Evolutionary conservation across 2,113 vertebrate genomes (phyloP), one percentile per base, ranked within the genome.

Genomic region (Thunnus thynnus): DNA sequence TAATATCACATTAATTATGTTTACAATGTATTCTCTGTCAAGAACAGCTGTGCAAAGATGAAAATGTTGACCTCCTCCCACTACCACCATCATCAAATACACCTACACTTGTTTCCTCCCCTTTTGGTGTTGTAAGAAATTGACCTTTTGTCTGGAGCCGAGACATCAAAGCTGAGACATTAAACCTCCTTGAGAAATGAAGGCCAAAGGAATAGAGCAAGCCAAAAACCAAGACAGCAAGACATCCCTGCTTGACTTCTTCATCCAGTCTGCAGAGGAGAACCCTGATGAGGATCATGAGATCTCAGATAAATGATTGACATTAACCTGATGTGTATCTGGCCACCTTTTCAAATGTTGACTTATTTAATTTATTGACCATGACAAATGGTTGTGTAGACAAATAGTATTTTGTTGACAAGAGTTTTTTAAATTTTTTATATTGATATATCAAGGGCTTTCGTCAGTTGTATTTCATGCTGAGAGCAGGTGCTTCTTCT

Each of bases 41-140:
- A 60, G 7, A 32, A 30, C 22, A 62, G 60, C 13, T 62, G 14
- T 62, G 13, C 17, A 36, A 10, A 62, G 32, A 32, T 62, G 60
- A 9, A 41, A 36, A 62, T 62, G 27, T 32, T 62, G 7, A 36
- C 30, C 5, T 62, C 32, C 27, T 62, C 12, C 4, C 5, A 41
- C 9, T 18, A 41, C 6, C 32, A 62, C 60, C 32, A 36, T 36
- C 27, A 18, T 62, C 2, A 62, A 62, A 9, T 62, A 10, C 11
- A 62, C 60, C 13, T 44, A 18, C 36, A 71, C 52, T 27, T 22
- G 13, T 3, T 62, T 62, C 60, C 27, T 36, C 57, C 4, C 22
- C 22, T 27, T 46, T 58, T 30, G 70, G 70, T 72, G 0, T 12
- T 72, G 8, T 20, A 72, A 14, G 69, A 72, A 54, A 58, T 72